phyloP scores from a whole-genome alignment of 2,888 invertebrate genomes.

The Acholoe squamosa region DNA sequence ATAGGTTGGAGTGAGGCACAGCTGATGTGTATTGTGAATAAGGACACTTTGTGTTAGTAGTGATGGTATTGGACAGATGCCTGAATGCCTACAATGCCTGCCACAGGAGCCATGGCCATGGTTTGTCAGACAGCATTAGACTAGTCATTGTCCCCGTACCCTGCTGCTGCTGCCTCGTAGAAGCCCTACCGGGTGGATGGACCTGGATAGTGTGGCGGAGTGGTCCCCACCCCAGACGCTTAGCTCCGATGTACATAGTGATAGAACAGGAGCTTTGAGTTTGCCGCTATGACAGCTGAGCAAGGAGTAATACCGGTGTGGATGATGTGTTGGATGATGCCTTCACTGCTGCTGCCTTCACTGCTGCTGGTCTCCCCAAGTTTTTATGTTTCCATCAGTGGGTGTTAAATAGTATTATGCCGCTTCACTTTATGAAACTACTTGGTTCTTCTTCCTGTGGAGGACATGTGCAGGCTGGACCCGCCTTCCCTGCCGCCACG shows the following conservation, averaged over 20 bases:
- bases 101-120: background rate
- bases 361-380: conserved; percentile 30
- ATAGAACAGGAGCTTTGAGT: background rate
- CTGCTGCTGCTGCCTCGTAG: background rate
- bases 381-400: conserved; percentile 8
- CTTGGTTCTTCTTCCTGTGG: background rate
- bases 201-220: background rate
- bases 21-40: too few species aligned
- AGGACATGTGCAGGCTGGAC: background rate
- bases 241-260: conserved; percentile 4
- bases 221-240: background rate
- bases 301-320: background rate
- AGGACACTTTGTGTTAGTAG: too few species aligned
- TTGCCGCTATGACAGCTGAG: background rate
- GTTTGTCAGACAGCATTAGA: conserved; percentile 48
- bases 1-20: too few species aligned
- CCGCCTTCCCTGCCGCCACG: conserved; percentile 7
- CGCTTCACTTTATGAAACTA: background rate
- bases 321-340: background rate
- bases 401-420: background rate
- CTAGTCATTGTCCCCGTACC: conserved; percentile 44
- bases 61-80: background rate
- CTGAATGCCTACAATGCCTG: background rate
- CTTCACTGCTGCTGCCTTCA: background rate
- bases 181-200: background rate